Conservation (phyloP, 2,113 vertebrate species). For the Symphodus melops region DNA sequence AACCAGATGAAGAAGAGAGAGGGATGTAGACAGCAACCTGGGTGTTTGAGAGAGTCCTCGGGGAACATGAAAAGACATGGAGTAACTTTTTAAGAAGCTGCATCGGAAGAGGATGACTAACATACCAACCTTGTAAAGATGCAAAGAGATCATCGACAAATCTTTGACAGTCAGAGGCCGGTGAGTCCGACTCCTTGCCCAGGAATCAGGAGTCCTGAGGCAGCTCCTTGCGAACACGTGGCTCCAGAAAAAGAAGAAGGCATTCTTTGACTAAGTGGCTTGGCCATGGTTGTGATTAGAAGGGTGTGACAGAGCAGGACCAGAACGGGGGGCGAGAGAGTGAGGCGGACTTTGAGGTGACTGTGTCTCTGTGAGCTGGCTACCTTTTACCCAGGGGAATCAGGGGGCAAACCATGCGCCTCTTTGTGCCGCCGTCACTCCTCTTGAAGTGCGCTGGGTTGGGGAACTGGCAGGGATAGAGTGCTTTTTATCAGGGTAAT, state of each 20-base stretch:
- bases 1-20: constrained; percentile 44
- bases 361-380: constrained; percentile 54
- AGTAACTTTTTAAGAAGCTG: constrained; percentile 47
- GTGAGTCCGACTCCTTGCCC: constrained; percentile 11
- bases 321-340: constrained; percentile 48
- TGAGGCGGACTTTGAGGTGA: constrained; percentile 42
- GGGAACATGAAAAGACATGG: constrained; percentile 10
- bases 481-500: constrained; percentile 75
- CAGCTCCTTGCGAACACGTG: constrained; percentile 61
- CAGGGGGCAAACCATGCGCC: constrained; percentile 69
- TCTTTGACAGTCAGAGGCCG: constrained; percentile 24
- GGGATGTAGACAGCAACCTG: constrained; percentile 40
- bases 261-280: constrained; percentile 78
- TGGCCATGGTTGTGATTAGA: constrained; percentile 73
- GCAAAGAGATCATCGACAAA: constrained; percentile 22
- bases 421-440: constrained; percentile 47
- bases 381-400: constrained; percentile 57
- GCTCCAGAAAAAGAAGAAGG: constrained; percentile 69
- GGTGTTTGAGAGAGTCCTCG: constrained; percentile 14
- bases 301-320: constrained; percentile 70
- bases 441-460: constrained; percentile 34
- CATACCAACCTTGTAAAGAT: constrained; percentile 7
- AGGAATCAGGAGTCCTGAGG: constrained; percentile 44
- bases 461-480: constrained; percentile 65
- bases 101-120: constrained; percentile 6